Conservation (phyloP, 2,797 vertebrate species). For the Amblyopsis hoosieri region DNA sequence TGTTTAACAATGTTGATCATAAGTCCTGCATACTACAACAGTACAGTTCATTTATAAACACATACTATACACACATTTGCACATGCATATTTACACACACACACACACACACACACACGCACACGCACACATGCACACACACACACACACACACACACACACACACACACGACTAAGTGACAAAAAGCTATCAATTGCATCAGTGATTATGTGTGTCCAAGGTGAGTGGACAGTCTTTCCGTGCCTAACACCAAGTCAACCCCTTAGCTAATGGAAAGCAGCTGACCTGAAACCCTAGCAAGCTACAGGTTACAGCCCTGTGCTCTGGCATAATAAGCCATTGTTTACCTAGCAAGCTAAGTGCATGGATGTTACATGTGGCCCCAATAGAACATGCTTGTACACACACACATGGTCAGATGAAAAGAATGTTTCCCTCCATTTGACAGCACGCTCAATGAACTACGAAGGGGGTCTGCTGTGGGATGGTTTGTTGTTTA, state of each 20-base stretch:
- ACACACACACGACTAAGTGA: constrained; percentile 28
- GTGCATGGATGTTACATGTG: constrained; percentile 69
- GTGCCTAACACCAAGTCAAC: constrained; percentile 48
- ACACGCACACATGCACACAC: constrained; percentile 7
- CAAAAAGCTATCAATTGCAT: constrained; percentile 51
- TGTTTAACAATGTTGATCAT: not conserved
- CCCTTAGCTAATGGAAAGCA: constrained; percentile 71
- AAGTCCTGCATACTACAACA: not conserved
- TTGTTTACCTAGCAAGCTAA: constrained; percentile 73
- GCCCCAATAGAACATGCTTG: constrained; percentile 62
- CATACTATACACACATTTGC: not conserved
- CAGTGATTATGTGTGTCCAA: constrained; percentile 22
- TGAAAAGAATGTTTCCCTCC: constrained; percentile 59
- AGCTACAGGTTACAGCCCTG: constrained; percentile 56
- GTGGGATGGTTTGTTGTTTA: constrained; percentile 10
- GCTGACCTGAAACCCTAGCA: constrained; percentile 71
- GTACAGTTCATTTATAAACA: not conserved
- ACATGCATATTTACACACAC: not conserved
- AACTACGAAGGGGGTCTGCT: constrained; percentile 30
- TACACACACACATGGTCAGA: constrained; percentile 41
- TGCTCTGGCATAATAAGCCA: constrained; percentile 61
- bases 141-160: constrained; percentile 10
- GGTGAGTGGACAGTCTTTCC: constrained; percentile 37
- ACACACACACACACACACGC: not conserved
- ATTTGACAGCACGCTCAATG: constrained; percentile 51